These are phyloP conservation scores for Cheilosia impressa DNA, from an alignment of 2,888 invertebrate genomes.

Conservation along the genomic window DNA sequence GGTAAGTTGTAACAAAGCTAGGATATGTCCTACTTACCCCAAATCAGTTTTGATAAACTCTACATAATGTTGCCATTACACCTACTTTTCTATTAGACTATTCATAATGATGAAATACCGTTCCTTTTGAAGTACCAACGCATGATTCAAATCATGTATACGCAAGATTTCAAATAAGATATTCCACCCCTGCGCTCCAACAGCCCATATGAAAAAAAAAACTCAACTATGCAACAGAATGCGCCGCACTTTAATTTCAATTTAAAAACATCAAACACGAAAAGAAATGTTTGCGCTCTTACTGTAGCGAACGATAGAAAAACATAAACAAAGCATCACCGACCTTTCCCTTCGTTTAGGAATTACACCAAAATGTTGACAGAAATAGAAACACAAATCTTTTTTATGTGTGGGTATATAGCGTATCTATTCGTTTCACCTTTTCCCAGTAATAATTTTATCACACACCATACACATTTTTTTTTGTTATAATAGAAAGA, in stretches of 20 bases:
- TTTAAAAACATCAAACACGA: not conserved
- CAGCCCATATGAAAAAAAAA: not conserved
- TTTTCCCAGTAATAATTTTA: slow-evolving; percentile 21
- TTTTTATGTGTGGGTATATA: too few species aligned
- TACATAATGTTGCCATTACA: too few species aligned
- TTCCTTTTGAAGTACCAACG: not conserved
- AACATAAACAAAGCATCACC: slow-evolving; percentile 56
- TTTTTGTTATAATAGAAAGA: slow-evolving; percentile 11
- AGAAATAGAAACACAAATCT: slow-evolving; percentile 33
- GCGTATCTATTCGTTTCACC: slow-evolving; percentile 48
- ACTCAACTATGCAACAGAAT: slow-evolving; percentile 1
- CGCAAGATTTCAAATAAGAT: slow-evolving; percentile 3
- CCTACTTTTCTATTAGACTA: too few species aligned
- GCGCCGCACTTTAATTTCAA: not conserved
- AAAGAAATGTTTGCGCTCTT: slow-evolving; percentile 20
- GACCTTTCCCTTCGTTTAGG: slow-evolving; percentile 1
- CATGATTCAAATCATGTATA: not conserved
- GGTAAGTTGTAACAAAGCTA: too few species aligned
- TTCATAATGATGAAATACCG: not conserved
- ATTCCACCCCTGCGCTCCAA: not conserved
- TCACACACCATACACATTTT: slow-evolving; percentile 21
- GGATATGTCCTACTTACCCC: too few species aligned
- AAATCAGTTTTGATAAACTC: too few species aligned
- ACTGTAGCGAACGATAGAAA: slow-evolving; percentile 2
- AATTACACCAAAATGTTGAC: slow-evolving; percentile 8